These are phyloP conservation scores for Muraenolepis orangiensis DNA, from an alignment of 2,797 vertebrate genomes.

Conservation along the genomic window DNA sequence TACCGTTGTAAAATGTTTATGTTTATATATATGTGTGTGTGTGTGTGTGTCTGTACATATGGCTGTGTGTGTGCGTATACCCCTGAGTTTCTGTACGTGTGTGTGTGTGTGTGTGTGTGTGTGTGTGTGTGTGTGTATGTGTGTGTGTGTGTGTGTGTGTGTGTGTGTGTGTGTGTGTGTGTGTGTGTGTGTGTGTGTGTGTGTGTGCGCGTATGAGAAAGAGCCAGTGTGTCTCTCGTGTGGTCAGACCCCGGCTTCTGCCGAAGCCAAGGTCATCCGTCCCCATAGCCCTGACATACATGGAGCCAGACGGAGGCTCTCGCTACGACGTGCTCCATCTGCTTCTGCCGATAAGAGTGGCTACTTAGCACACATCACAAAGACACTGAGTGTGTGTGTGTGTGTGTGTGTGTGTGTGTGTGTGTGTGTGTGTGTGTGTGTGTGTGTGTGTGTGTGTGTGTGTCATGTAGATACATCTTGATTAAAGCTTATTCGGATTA, in stretches of 20 bases:
- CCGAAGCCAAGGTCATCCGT: conserved; percentile 58
- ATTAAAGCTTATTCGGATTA: conserved; percentile 19
- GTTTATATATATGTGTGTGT: not conserved
- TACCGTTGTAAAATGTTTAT: not conserved
- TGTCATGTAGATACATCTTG: conserved; percentile 28
- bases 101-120: not conserved
- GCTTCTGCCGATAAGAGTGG: conserved; percentile 58
- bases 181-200: not conserved
- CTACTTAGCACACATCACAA: conserved; percentile 45
- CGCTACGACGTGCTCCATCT: conserved; percentile 68
- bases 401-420: conserved; percentile 1
- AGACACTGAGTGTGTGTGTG: conserved; percentile 23
- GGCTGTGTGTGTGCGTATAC: no score
- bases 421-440: conserved; percentile 19
- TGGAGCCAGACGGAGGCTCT: conserved; percentile 65
- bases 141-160: not conserved
- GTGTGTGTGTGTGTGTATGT: conserved; percentile 22
- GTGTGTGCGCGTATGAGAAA: not conserved
- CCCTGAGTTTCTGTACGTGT: no score
- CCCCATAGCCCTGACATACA: conserved; percentile 68
- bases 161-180: conserved; percentile 6
- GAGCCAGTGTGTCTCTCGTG: conserved; percentile 36
- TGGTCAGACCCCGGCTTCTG: conserved; percentile 40
- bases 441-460: not conserved
- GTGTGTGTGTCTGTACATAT: not conserved